Conservation (phyloP, 2,113 vertebrate genomes). For the Aptenodytes forsteri region DNA sequence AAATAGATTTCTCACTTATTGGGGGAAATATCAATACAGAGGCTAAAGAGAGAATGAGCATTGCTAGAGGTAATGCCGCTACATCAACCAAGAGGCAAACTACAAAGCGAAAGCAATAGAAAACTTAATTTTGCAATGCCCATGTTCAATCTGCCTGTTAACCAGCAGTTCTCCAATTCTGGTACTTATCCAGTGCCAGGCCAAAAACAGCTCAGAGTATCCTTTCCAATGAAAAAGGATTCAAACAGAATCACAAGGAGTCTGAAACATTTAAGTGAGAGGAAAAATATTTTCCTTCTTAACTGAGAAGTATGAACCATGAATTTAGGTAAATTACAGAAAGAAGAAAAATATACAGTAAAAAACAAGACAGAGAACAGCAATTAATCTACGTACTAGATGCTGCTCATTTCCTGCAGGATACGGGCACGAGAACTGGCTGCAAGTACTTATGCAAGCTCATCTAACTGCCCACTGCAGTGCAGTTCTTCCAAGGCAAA, state of each 20-base stretch:
- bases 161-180: background rate
- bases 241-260: background rate
- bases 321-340: background rate
- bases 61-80: background rate
- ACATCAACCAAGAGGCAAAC: background rate
- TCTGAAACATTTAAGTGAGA: background rate
- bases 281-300: background rate
- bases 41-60: background rate
- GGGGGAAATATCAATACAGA: conserved; percentile 31
- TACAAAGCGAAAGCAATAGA: background rate
- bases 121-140: background rate
- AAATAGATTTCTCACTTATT: conserved; percentile 44
- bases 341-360: background rate
- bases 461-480: background rate
- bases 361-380: background rate
- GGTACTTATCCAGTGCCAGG: background rate
- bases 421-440: background rate
- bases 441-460: background rate
- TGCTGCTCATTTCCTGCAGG: background rate
- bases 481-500: background rate
- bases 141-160: background rate
- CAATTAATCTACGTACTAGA: background rate
- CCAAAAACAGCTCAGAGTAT: background rate
- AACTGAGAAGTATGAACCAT: background rate
- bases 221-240: background rate